phyloP scores from a whole-genome alignment of 2,797 vertebrate species.

The Crocidura indochinensis region DNA sequence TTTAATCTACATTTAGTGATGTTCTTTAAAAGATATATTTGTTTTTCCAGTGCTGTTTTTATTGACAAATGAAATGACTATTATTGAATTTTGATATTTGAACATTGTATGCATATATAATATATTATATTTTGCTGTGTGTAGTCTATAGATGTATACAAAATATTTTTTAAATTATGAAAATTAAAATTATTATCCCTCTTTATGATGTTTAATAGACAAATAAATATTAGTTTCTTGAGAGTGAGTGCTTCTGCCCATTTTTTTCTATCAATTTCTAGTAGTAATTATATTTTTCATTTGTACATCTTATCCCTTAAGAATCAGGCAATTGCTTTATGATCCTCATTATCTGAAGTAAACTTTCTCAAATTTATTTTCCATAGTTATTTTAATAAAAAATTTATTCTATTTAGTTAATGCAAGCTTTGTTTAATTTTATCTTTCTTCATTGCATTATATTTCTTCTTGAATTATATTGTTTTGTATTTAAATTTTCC shows the following conservation, averaged over 20 bases:
- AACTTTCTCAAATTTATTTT: not conserved
- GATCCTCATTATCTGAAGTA: not conserved
- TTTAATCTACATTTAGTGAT: not conserved
- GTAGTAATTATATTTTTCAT: not conserved
- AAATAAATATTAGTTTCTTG: conserved; percentile 14
- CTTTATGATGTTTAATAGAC: not conserved
- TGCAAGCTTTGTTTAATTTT: no score
- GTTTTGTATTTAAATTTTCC: conserved; percentile 17
- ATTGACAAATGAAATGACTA: not conserved
- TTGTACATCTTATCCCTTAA: not conserved
- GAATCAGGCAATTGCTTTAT: not conserved
- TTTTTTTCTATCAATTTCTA: conserved; percentile 23
- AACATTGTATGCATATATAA: not conserved
- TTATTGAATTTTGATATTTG: not conserved
- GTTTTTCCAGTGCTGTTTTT: conserved; percentile 6
- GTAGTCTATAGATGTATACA: not conserved
- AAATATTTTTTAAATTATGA: not conserved
- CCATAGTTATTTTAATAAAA: not conserved
- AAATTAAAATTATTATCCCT: conserved; percentile 1
- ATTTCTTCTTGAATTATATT: not conserved
- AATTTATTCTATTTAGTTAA: not conserved
- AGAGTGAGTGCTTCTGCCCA: not conserved
- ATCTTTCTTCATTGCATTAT: no score
- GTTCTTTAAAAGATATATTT: not conserved
- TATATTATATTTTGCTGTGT: not conserved